Conservation (phyloP, 30 jellyfish, hydroid and myxozoan genomes). For the Aurelia aurita complex sp. Pacific region DNA sequence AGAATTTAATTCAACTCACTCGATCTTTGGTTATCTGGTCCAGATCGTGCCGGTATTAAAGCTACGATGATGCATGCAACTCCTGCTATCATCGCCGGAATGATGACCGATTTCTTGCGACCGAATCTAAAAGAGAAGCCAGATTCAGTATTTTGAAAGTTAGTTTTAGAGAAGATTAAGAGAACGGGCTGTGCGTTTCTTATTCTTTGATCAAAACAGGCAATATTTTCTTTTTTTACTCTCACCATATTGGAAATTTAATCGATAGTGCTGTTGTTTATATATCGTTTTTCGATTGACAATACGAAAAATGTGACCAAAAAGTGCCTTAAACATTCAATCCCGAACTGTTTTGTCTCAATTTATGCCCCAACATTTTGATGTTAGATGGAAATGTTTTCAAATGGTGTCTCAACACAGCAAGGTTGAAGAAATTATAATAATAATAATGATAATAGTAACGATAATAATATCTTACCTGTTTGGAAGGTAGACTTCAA, state of each 20-base stretch:
- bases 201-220: neutral
- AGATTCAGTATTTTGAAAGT: too few species aligned
- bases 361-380: too few species aligned
- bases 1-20: too few species aligned
- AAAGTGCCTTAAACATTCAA: too few species aligned
- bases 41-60: neutral
- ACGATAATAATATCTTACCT: slow-evolving; percentile 4
- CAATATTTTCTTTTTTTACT: neutral
- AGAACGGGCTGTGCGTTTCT: too few species aligned
- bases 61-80: neutral
- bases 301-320: too few species aligned
- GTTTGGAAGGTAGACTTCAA: slow-evolving; percentile 50
- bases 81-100: slow-evolving; percentile 5
- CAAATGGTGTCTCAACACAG: too few species aligned
- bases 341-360: too few species aligned
- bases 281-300: neutral
- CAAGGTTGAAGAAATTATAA: too few species aligned
- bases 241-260: neutral
- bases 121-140: neutral
- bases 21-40: neutral
- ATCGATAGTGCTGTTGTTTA: neutral
- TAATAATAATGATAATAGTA: too few species aligned
- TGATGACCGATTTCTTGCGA: neutral
- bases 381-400: too few species aligned
- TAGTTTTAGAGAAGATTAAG: too few species aligned